phyloP scores from a whole-genome alignment of 2,797 vertebrate species.

The Schizopygopsis pylzovi region DNA sequence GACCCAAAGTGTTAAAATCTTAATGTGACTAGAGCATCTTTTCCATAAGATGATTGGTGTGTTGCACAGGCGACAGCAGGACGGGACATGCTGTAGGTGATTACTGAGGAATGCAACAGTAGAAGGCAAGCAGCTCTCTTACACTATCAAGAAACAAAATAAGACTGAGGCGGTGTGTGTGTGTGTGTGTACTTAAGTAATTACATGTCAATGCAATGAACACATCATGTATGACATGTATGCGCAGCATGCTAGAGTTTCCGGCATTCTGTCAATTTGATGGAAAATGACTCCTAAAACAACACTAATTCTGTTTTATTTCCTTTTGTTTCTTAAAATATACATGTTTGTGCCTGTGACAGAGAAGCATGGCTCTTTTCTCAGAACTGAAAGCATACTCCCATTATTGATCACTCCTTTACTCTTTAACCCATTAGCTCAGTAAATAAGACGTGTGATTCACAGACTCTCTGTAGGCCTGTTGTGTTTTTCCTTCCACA shows the following conservation, averaged over 20 bases:
- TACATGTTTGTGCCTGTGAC: not conserved
- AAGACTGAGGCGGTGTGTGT: no score
- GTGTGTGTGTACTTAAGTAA: not conserved
- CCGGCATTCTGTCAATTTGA: not conserved
- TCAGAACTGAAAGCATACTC: slow-evolving; percentile 7
- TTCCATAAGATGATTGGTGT: slow-evolving; percentile 21
- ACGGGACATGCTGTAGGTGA: slow-evolving; percentile 48
- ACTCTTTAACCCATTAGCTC: no score
- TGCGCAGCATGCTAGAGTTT: not conserved
- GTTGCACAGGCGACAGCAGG: slow-evolving; percentile 44
- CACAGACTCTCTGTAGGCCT: no score
- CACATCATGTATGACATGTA: not conserved
- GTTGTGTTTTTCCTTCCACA: no score
- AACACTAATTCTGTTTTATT: not conserved
- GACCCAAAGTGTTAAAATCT: not conserved
- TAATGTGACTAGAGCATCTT: slow-evolving; percentile 18
- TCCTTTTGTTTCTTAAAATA: not conserved
- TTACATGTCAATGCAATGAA: not conserved
- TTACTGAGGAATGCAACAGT: slow-evolving; percentile 54
- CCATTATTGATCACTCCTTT: no score
- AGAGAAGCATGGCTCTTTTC: not conserved
- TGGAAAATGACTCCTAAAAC: no score
- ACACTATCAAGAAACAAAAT: slow-evolving; percentile 43
- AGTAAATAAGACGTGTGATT: no score
- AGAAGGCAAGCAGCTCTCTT: slow-evolving; percentile 17